Evolutionary conservation across 35 echinoderm and acorn worm species (phyloP), one percentile per base, ranked within the genome.

Genomic region (Heliocidaris erythrogramma): DNA sequence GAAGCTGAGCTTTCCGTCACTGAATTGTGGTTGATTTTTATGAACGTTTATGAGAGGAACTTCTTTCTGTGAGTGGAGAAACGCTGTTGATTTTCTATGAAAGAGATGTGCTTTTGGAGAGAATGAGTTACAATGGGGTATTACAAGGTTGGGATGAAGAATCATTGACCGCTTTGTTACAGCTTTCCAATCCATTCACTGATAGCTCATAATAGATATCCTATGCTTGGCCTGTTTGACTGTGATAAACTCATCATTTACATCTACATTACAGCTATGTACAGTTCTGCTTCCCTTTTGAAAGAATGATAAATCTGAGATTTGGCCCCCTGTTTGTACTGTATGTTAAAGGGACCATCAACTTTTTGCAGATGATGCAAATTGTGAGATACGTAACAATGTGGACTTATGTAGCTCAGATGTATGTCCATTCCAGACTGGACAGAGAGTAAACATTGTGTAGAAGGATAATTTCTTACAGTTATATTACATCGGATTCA

Each of bases 1-100:
- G 65, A 78, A 78, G 65, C 65, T 78, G 65, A 78, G 65, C 65
- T 78, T 78, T 78, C 18, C 27, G 17, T 78, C 17, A 18, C 65
- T 78, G 65, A 78, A 78, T 78, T 78, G 65, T 18, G 65, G 65
- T 78, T 78, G 65, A 78, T 78, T 78, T 78, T 78, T 78, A 78
- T n/a, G 27, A 78, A 27, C 2, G 65, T 18, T 78, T 7, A 27
- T n/a, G 65, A 78, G 65, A 78, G 65, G 65, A 4, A 78, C 21
- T 18, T 78, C 17, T 78, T 78, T 78, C 65, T 78, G 8, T 21
- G 65, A 24, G 17, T 78, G 18, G 65, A 78, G 27, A 78, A 21
- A 78, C n/a, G 65, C 65, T 78, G 65, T 78, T 78, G 65, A 78
- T 78, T 78, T 78, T 18, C 21, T 18, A 78, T 78, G 65, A 78